phyloP scores from a whole-genome alignment of 2,888 invertebrate genomes.

The Platynereis dumerilii region DNA sequence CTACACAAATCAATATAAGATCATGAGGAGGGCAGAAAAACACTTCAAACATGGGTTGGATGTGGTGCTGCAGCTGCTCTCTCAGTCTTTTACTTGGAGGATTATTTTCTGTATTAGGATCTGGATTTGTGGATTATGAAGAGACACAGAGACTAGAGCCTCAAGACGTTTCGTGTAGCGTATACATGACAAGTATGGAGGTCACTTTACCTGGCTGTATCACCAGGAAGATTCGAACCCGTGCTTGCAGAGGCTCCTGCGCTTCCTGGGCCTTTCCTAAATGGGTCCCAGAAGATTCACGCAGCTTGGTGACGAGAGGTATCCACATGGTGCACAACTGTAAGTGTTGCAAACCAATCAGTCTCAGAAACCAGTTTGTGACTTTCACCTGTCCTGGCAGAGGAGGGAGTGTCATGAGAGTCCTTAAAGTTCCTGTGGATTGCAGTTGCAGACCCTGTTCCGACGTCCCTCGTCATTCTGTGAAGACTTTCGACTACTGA shows the following conservation, averaged over 20 bases:
- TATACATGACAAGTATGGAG: neutral
- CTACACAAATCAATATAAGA: too few relatives aligned
- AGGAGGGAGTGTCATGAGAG: neutral
- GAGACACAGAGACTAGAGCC: too few relatives aligned
- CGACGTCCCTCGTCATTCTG: neutral
- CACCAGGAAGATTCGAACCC: neutral
- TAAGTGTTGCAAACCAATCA: conserved; percentile 3
- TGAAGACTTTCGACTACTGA: too few relatives aligned
- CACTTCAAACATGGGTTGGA: too few relatives aligned
- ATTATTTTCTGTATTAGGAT: too few relatives aligned
- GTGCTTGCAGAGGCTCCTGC: neutral
- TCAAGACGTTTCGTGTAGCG: too few relatives aligned
- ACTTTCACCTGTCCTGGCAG: conserved; percentile 8
- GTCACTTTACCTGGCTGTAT: neutral
- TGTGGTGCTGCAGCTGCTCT: too few relatives aligned
- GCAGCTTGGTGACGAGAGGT: neutral
- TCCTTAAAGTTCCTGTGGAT: neutral
- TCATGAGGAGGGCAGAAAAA: too few relatives aligned
- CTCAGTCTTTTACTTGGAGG: too few relatives aligned
- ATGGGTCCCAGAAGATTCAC: neutral
- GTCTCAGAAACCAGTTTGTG: neutral
- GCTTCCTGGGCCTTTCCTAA: neutral
- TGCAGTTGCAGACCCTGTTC: conserved; percentile 3
- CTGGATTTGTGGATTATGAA: too few relatives aligned
- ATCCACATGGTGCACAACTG: conserved; percentile 10